A percentile compares a stretch with the other conserved stretches of the same genome.
phyloP scores from a whole-genome alignment of 2,113 vertebrate species.

The Ascaphus truei region DNA sequence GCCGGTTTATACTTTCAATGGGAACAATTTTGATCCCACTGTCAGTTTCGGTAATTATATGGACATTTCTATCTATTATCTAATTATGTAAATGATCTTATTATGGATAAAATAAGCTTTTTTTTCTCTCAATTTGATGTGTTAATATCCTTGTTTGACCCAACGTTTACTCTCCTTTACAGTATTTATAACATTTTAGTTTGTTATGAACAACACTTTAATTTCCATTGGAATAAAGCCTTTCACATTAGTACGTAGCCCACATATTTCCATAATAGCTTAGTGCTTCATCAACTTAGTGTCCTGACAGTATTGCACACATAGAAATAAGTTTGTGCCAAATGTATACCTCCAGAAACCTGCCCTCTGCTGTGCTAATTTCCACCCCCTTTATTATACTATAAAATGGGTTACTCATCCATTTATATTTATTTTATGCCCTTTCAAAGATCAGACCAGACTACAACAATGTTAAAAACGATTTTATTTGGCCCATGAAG shows the following conservation, averaged over 20 bases:
- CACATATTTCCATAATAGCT: slow-evolving; percentile 24
- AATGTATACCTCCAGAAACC: slow-evolving; percentile 7
- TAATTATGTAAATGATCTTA: too few relatives aligned
- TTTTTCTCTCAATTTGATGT: background rate
- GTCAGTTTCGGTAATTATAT: too few relatives aligned
- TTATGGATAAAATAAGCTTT: background rate
- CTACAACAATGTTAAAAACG: too few relatives aligned
- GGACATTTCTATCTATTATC: too few relatives aligned
- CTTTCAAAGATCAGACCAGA: too few relatives aligned
- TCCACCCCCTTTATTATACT: slow-evolving; percentile 5
- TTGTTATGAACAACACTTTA: background rate
- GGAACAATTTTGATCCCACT: too few relatives aligned
- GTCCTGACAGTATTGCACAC: background rate
- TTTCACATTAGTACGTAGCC: background rate
- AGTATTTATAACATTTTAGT: background rate
- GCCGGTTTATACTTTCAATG: too few relatives aligned
- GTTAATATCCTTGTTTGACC: background rate
- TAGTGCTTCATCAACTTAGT: background rate
- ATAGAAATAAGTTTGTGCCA: slow-evolving; percentile 21
- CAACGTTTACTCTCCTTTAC: background rate
- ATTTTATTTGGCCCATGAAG: too few relatives aligned
- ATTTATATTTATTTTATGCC: too few relatives aligned
- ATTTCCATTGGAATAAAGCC: slow-evolving; percentile 27
- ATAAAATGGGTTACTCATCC: too few relatives aligned
- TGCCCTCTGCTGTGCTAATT: background rate